phyloP scores from a whole-genome alignment of 2,888 invertebrate species.

The Hetaerina titia region DNA sequence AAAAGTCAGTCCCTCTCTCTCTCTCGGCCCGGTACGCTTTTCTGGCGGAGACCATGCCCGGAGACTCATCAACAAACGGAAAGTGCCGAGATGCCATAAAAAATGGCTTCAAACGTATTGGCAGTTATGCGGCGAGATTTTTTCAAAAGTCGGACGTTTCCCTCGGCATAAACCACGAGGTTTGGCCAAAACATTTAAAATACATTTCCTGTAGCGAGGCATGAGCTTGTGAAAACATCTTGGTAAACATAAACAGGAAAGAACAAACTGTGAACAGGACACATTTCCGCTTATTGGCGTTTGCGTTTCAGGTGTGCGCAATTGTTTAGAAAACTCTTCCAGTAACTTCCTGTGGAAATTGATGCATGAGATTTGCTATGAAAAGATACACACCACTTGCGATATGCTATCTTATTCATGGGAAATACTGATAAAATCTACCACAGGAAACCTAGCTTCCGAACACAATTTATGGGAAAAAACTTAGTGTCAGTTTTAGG shows the following conservation, averaged over 20 bases:
- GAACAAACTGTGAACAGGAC: conserved; percentile 29
- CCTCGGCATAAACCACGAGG: neutral
- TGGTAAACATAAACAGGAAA: conserved; percentile 20
- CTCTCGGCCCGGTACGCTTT: too few species aligned
- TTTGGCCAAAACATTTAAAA: conserved; percentile 2
- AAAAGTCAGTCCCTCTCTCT: too few species aligned
- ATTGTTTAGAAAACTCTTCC: conserved; percentile 3
- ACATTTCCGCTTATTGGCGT: conserved; percentile 16
- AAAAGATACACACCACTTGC: too few species aligned
- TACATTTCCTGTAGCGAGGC: neutral
- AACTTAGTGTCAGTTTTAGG: too few species aligned
- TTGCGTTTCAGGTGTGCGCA: neutral
- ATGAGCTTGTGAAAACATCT: neutral
- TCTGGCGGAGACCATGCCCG: neutral
- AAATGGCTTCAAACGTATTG: neutral
- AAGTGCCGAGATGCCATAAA: neutral
- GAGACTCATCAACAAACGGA: neutral
- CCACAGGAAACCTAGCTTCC: too few species aligned
- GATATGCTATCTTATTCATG: too few species aligned
- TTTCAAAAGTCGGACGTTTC: neutral
- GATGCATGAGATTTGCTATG: neutral
- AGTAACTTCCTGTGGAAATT: neutral
- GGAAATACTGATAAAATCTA: too few species aligned
- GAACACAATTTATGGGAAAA: too few species aligned
- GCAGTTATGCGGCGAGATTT: neutral